Conservation (phyloP, 1,140 invertebrate species). For the Drosophila nebulosa region DNA sequence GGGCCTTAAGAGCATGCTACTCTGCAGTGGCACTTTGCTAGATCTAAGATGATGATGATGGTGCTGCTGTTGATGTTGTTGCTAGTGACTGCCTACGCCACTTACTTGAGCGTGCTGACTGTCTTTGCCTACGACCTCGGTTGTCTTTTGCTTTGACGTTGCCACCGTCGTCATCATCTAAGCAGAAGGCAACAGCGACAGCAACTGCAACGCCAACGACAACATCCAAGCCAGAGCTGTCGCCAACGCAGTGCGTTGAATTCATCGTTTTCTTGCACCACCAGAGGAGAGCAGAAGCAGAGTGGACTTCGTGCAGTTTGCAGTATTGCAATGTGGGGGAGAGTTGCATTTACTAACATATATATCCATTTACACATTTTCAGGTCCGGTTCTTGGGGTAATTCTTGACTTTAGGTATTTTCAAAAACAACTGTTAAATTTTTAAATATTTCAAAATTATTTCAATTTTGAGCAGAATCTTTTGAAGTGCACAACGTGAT, state of each 20-base stretch:
- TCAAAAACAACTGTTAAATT: too few species aligned
- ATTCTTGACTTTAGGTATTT: neutral
- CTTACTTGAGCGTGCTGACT: constrained; percentile 68
- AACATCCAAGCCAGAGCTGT: constrained; percentile 44
- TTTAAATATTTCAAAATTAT: too few species aligned
- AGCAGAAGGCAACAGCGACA: constrained; percentile 29
- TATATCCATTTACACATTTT: neutral
- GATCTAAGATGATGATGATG: constrained; percentile 20
- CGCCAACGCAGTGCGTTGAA: constrained; percentile 59
- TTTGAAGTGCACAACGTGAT: too few species aligned
- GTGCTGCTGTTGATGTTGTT: neutral
- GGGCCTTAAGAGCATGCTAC: constrained; percentile 35
- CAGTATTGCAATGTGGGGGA: constrained; percentile 51
- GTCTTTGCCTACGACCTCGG: constrained; percentile 59
- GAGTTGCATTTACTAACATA: constrained; percentile 56
- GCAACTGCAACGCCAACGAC: constrained; percentile 23
- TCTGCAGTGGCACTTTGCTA: neutral
- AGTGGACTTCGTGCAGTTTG: constrained; percentile 46
- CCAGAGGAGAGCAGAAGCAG: constrained; percentile 20
- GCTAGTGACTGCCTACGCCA: constrained; percentile 56
- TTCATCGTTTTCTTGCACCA: constrained; percentile 72
- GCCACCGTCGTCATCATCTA: constrained; percentile 1
- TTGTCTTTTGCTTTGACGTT: constrained; percentile 26
- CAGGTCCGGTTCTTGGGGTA: neutral
- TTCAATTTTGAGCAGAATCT: too few species aligned